A percentile compares a stretch with the other conserved stretches of the same genome.
phyloP scores from a whole-genome alignment of 1,140 invertebrate genomes.

The Euwallacea fornicatus region DNA sequence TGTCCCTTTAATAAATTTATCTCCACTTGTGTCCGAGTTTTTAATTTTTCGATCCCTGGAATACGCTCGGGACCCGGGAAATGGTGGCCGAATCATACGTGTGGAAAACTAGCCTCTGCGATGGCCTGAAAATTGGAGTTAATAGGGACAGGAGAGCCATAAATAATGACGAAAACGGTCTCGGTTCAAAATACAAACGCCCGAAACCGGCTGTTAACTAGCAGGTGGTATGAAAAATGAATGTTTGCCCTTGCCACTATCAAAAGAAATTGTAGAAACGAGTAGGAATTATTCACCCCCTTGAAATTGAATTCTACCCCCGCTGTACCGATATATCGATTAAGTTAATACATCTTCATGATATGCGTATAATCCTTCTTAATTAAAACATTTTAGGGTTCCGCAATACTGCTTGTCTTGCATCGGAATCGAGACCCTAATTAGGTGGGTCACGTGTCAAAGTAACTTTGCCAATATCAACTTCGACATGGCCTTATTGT shows the following conservation, averaged over 20 bases:
- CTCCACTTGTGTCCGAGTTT: background rate
- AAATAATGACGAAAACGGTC: slow-evolving; percentile 26
- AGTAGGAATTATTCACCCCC: background rate
- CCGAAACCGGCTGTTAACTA: slow-evolving; percentile 25
- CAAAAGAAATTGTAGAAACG: slow-evolving; percentile 9
- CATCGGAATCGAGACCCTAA: slow-evolving; percentile 7
- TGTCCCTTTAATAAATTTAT: no score
- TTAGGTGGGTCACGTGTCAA: slow-evolving; percentile 11
- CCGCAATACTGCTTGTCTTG: slow-evolving; percentile 4
- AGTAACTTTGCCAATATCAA: slow-evolving; percentile 3
- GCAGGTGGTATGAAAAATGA: slow-evolving; percentile 31
- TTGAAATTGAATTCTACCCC: background rate
- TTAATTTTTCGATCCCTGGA: background rate
- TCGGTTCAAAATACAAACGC: slow-evolving; percentile 27
- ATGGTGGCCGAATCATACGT: background rate
- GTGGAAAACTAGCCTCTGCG: slow-evolving; percentile 16
- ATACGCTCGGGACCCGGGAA: background rate
- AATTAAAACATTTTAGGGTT: slow-evolving; percentile 11
- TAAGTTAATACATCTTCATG: background rate
- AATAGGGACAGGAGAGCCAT: slow-evolving; percentile 24
- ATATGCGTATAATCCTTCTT: background rate
- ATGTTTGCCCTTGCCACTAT: slow-evolving; percentile 2
- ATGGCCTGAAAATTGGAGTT: slow-evolving; percentile 29
- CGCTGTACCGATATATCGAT: slow-evolving; percentile 1
- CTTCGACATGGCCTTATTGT: background rate